Evolutionary conservation across 2,797 vertebrate species (phyloP).

Genomic region (Lithobates pipiens): DNA sequence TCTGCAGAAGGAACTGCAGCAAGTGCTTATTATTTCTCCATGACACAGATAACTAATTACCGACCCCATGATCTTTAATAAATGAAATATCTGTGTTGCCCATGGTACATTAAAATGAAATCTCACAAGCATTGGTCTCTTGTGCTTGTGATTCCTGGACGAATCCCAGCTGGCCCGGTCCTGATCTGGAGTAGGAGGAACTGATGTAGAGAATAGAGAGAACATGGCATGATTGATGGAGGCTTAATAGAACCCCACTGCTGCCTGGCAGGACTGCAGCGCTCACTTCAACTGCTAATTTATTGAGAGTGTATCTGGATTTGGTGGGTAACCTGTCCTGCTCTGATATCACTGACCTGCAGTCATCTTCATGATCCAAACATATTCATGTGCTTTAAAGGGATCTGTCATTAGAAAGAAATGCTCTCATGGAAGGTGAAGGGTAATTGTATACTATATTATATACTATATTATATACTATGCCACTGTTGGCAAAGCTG

Average conservation of each 20-base stretch:
- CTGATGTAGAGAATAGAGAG: conserved; percentile 73
- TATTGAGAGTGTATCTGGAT: conserved; percentile 46
- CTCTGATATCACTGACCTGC: conserved; percentile 28
- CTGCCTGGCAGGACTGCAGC: conserved; percentile 42
- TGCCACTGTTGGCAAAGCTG: background rate
- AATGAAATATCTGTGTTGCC: conserved; percentile 44
- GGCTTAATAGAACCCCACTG: conserved; percentile 70
- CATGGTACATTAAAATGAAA: conserved; percentile 37
- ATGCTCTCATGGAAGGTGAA: background rate
- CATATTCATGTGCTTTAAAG: conserved; percentile 22
- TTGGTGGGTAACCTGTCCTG: conserved; percentile 63
- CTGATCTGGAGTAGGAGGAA: conserved; percentile 74
- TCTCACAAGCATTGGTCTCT: conserved; percentile 56
- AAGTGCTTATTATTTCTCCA: conserved; percentile 1
- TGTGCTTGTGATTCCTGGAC: conserved; percentile 68
- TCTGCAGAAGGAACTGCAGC: background rate
- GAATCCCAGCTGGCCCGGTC: conserved; percentile 75
- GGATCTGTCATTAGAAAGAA: background rate
- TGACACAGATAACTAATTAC: background rate
- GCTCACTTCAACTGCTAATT: conserved; percentile 46
- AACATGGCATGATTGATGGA: conserved; percentile 79
- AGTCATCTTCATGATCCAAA: conserved; percentile 35
- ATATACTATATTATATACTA: background rate
- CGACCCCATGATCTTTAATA: conserved; percentile 41
- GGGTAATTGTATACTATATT: background rate